Conservation (phyloP, 2,888 invertebrate genomes). For the Cheilosia grossa region DNA sequence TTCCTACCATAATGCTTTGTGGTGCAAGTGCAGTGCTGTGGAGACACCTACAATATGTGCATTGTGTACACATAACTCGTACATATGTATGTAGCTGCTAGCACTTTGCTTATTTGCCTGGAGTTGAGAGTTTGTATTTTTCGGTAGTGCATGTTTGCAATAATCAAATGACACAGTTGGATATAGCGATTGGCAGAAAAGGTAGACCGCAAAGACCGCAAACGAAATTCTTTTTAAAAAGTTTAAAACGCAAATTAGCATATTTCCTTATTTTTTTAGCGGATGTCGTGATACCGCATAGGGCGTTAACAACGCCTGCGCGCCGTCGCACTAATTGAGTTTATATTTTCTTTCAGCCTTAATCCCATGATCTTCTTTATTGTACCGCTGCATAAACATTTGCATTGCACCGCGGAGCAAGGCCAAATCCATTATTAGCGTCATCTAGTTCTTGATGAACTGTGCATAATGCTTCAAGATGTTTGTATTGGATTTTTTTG, state of each 20-base stretch:
- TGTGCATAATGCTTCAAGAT: no score
- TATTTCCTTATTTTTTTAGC: background rate
- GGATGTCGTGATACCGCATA: no score
- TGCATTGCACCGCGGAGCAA: no score
- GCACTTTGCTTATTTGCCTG: slow-evolving; percentile 42
- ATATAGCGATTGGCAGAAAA: background rate
- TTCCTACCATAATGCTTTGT: slow-evolving; percentile 3
- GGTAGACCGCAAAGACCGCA: slow-evolving; percentile 1
- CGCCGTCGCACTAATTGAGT: no score
- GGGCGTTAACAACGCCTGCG: no score
- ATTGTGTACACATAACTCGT: background rate
- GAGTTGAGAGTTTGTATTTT: slow-evolving; percentile 20
- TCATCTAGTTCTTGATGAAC: no score
- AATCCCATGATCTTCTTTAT: no score
- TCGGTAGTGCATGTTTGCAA: slow-evolving; percentile 24
- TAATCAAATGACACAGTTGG: slow-evolving; percentile 21
- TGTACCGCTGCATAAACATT: no score
- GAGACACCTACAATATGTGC: no score
- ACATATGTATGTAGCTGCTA: slow-evolving; percentile 16
- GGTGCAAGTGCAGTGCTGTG: slow-evolving; percentile 7
- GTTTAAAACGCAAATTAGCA: background rate
- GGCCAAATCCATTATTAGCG: no score
- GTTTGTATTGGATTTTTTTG: no score
- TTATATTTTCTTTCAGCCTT: no score
- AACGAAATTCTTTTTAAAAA: background rate